Percentiles rank a stretch among this genome's conserved stretches.
phyloP scores from a whole-genome alignment of 2,113 vertebrate genomes.

The Syrmaticus mikado region DNA sequence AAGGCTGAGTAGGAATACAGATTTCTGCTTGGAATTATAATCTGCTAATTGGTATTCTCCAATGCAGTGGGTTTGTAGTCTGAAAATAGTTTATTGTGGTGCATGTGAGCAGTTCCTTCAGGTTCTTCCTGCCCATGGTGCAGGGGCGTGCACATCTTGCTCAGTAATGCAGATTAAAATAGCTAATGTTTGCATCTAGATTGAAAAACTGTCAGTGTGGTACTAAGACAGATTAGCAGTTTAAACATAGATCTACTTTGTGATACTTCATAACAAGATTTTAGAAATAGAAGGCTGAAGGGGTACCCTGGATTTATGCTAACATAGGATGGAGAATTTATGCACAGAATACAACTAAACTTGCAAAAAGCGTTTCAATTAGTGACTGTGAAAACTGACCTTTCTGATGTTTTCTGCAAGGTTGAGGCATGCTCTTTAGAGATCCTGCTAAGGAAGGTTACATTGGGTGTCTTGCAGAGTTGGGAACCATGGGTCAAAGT shows the following conservation, averaged over 20 bases:
- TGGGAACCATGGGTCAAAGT: neutral
- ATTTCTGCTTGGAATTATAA: neutral
- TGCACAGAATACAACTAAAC: neutral
- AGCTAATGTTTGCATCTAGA: fast-evolving
- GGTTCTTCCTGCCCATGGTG: fast-evolving
- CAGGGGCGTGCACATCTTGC: fast-evolving
- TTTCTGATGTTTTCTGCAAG: neutral
- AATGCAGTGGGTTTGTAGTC: neutral
- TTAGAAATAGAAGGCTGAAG: neutral
- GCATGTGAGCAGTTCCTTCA: neutral
- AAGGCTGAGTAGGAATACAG: neutral
- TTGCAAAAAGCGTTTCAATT: neutral
- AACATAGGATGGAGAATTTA: neutral
- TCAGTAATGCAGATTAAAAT: neutral
- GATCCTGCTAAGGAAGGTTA: neutral
- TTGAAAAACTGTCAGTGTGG: neutral
- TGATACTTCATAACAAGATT: neutral
- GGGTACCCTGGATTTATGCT: neutral
- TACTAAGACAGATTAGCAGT: neutral
- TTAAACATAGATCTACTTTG: neutral
- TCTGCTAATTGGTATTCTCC: neutral
- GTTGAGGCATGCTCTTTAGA: neutral
- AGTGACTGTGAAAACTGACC: neutral
- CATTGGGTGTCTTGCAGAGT: neutral
- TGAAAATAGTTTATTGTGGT: neutral